A percentile compares a stretch with the other conserved stretches of the same genome.
Conservation (phyloP, 2,113 vertebrate genomes). For the Notechis scutatus region DNA sequence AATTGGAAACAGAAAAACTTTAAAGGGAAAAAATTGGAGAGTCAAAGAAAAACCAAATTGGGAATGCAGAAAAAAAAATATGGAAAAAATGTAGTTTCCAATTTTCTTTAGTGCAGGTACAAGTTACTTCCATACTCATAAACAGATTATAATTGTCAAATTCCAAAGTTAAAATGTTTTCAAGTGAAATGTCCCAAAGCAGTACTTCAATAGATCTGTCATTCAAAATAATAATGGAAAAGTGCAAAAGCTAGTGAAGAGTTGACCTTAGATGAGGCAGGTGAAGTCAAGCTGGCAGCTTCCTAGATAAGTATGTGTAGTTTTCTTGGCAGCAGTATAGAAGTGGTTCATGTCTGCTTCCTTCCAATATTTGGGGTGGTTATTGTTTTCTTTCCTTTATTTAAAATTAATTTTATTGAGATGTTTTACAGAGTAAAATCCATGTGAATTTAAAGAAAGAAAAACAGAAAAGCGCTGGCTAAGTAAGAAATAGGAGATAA, state of each 20-base stretch:
- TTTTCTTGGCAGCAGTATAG: neutral
- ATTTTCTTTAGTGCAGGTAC: neutral
- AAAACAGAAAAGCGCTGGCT: neutral
- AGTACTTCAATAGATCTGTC: neutral
- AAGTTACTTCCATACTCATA: neutral
- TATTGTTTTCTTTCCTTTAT: neutral
- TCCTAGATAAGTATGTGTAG: neutral
- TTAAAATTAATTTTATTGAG: neutral
- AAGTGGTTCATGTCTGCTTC: neutral
- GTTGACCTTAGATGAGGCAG: neutral
- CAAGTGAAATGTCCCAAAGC: neutral
- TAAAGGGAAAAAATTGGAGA: too few relatives aligned
- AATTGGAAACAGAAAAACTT: too few relatives aligned
- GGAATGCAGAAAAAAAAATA: too few relatives aligned
- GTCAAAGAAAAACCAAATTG: too few relatives aligned
- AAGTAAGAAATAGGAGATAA: neutral
- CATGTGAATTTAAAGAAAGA: neutral
- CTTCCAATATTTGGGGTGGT: neutral
- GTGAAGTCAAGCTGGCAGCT: neutral
- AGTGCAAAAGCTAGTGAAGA: neutral
- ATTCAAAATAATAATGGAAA: neutral
- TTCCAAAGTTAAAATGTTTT: neutral
- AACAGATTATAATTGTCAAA: neutral
- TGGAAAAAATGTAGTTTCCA: neutral
- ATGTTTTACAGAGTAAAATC: neutral